A percentile compares a stretch with the other conserved stretches of the same genome.
Evolutionary conservation across 2,797 vertebrate species (phyloP).

Genomic region (Macropus fuliginosus): DNA sequence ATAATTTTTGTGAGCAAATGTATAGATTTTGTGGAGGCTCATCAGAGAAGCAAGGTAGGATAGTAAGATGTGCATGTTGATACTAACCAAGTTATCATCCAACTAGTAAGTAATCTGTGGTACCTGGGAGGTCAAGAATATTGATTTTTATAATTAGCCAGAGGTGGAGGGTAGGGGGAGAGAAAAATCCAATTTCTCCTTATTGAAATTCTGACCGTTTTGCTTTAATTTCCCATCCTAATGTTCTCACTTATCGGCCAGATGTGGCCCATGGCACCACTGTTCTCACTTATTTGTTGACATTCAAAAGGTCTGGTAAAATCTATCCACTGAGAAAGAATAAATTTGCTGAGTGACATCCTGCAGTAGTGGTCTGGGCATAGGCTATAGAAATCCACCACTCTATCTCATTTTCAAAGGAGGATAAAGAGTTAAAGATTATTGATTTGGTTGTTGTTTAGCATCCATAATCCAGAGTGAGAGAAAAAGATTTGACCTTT

Average conservation of each 20-base stretch:
- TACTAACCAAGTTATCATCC: constrained; percentile 57
- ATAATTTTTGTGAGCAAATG: constrained; percentile 75
- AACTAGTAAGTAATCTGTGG: constrained; percentile 62
- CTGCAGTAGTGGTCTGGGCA: constrained; percentile 50
- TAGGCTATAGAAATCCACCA: constrained; percentile 52
- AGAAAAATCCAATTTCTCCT: constrained; percentile 45
- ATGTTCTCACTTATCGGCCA: constrained; percentile 69
- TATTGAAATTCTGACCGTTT: constrained; percentile 58
- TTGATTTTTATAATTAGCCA: constrained; percentile 62
- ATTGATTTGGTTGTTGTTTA: constrained; percentile 72
- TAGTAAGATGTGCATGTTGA: constrained; percentile 62
- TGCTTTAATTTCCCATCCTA: constrained; percentile 60
- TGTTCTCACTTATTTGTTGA: constrained; percentile 63
- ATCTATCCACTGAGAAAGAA: constrained; percentile 61
- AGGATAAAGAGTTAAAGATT: constrained; percentile 72
- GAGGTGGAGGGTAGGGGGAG: neutral
- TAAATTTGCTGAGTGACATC: constrained; percentile 60
- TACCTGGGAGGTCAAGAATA: constrained; percentile 43
- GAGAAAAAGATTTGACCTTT: constrained; percentile 54
- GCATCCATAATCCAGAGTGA: constrained; percentile 65
- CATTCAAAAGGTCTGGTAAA: constrained; percentile 74
- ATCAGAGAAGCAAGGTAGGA: constrained; percentile 63
- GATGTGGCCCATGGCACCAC: constrained; percentile 56
- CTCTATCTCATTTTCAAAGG: constrained; percentile 64
- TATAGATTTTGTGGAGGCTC: constrained; percentile 72